Conservation (phyloP, 1,140 invertebrate species). For the Stratiolaelaps scimitus region DNA sequence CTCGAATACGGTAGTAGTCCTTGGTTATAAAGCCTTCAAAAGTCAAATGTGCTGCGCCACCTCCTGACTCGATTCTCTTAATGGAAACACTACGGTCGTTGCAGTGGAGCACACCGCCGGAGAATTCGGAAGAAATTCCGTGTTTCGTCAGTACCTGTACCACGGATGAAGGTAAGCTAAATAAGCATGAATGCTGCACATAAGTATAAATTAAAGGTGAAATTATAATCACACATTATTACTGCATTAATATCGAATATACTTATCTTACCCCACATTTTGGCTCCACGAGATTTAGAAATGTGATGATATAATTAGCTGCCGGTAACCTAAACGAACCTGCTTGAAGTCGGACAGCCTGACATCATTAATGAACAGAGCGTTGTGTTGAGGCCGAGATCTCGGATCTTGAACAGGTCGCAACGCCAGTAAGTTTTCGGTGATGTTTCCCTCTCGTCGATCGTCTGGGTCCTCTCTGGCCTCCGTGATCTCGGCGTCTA, state of each 20-base stretch:
- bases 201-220: too few species aligned
- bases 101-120: constrained; percentile 83
- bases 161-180: too few species aligned
- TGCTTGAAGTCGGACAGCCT: constrained; percentile 93
- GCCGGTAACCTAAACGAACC: too few species aligned
- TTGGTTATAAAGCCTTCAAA: constrained; percentile 85
- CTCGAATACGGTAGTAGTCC: constrained; percentile 85
- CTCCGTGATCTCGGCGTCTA: constrained; percentile 55
- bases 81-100: constrained; percentile 79
- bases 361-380: constrained; percentile 85
- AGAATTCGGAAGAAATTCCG: constrained; percentile 84
- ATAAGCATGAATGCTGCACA: too few species aligned
- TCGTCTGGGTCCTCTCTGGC: constrained; percentile 35
- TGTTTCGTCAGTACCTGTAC: constrained; percentile 56
- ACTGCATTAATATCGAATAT: neutral
- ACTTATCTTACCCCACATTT: neutral
- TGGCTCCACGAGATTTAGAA: too few species aligned
- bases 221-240: too few species aligned
- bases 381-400: constrained; percentile 54
- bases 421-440: constrained; percentile 30
- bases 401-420: constrained; percentile 23
- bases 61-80: too few species aligned
- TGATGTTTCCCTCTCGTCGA: constrained; percentile 29
- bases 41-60: constrained; percentile 76
- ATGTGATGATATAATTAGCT: too few species aligned